A percentile compares a stretch with the other conserved stretches of the same genome.
phyloP scores from a whole-genome alignment of 2,797 vertebrate species.

The Petrocephalus sullivani region DNA sequence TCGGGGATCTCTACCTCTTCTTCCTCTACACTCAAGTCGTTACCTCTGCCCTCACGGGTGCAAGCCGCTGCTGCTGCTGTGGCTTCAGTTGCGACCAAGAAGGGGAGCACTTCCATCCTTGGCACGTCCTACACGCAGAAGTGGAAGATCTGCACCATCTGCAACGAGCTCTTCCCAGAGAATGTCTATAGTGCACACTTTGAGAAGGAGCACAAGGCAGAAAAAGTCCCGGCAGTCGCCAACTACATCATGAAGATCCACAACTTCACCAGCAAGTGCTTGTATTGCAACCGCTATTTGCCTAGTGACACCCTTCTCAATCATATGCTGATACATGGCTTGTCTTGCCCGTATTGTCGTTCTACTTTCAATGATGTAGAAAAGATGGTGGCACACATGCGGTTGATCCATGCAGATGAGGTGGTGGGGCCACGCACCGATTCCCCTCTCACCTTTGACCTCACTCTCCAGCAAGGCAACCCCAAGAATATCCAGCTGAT shows the following conservation, averaged over 20 bases:
- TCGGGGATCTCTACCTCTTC: conserved; percentile 64
- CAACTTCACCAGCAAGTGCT: conserved; percentile 99
- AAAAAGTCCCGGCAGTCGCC: conserved; percentile 95
- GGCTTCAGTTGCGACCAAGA: conserved; percentile 64
- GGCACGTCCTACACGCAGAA: conserved; percentile 93
- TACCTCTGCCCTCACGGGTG: conserved; percentile 75
- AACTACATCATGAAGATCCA: conserved; percentile 99
- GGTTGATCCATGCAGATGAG: conserved; percentile 85
- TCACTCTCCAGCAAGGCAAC: conserved; percentile 94
- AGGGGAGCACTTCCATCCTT: conserved; percentile 71
- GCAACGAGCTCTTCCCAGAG: conserved; percentile 97
- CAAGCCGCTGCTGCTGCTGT: conserved; percentile 73
- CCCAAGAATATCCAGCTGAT: conserved; percentile 96
- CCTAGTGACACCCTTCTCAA: conserved; percentile 95
- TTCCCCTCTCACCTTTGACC: conserved; percentile 92
- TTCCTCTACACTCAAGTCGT: conserved; percentile 72
- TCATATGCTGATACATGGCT: conserved; percentile 95
- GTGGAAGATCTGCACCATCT: conserved; percentile 99
- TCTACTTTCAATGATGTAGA: conserved; percentile 97
- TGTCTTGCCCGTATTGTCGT: conserved; percentile 91
- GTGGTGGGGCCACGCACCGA: conserved; percentile 86
- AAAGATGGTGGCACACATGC: conserved; percentile 97
- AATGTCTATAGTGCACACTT: conserved; percentile 96
- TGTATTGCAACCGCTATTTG: conserved; percentile 97
- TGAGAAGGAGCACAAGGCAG: conserved; percentile 97